Evolutionary conservation across 1,140 invertebrate species (phyloP).

Genomic region (Orchestia grillus): DNA sequence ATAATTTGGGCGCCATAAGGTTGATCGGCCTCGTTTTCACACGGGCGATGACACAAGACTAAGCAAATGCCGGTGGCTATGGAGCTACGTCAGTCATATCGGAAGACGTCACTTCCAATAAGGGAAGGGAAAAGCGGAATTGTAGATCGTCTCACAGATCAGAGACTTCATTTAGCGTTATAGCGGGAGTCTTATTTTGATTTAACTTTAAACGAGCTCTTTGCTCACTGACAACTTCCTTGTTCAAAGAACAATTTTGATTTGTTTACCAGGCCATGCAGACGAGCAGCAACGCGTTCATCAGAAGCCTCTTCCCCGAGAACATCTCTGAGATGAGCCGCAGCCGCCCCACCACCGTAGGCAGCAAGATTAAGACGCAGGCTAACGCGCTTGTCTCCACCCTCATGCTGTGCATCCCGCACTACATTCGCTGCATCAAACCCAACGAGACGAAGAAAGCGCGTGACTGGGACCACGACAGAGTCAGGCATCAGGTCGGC

Average conservation of each 20-base stretch:
- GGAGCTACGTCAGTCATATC: neutral
- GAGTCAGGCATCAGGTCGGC: slow-evolving; percentile 77
- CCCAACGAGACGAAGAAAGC: slow-evolving; percentile 83
- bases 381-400: slow-evolving; percentile 78
- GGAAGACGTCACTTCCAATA: neutral
- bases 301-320: slow-evolving; percentile 78
- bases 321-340: slow-evolving; percentile 74
- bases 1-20: too few relatives aligned
- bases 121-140: neutral
- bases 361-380: slow-evolving; percentile 82
- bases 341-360: slow-evolving; percentile 80
- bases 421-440: slow-evolving; percentile 84
- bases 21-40: too few relatives aligned
- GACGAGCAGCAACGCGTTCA: slow-evolving; percentile 77
- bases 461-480: slow-evolving; percentile 79
- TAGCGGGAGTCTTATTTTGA: too few relatives aligned
- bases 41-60: too few relatives aligned
- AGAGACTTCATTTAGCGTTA: too few relatives aligned
- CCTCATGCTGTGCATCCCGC: slow-evolving; percentile 79
- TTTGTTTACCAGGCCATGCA: slow-evolving; percentile 77
- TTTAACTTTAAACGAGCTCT: too few relatives aligned
- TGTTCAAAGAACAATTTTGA: too few relatives aligned
- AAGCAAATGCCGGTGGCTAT: too few relatives aligned
- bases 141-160: too few relatives aligned
- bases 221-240: too few relatives aligned